A percentile compares a stretch with the other conserved stretches of the same genome.
Evolutionary conservation across 2,797 vertebrate genomes (phyloP).

Genomic region (Pangasius sanitwongsei): DNA sequence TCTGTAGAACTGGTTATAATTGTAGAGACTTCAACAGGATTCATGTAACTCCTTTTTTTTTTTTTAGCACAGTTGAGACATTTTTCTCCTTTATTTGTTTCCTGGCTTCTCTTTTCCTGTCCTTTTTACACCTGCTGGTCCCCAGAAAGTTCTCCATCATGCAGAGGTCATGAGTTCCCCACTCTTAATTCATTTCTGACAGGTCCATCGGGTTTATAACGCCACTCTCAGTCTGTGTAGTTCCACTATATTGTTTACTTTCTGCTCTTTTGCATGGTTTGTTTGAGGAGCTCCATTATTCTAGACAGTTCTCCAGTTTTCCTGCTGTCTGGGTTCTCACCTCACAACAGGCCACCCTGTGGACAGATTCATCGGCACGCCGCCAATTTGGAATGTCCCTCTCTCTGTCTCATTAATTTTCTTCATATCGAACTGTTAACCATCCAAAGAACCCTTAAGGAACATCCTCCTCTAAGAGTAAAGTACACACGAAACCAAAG

Average conservation of each 20-base stretch:
- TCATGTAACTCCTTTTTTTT: neutral
- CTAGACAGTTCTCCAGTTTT: slow-evolving; percentile 69
- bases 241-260: neutral
- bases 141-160: neutral
- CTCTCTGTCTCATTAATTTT: neutral
- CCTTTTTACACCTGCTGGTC: neutral
- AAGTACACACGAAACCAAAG: neutral
- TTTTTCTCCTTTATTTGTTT: neutral
- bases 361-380: neutral
- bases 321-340: slow-evolving; percentile 66
- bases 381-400: neutral
- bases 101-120: neutral
- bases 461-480: neutral
- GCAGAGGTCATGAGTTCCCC: neutral
- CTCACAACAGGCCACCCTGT: slow-evolving; percentile 34
- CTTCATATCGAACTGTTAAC: neutral
- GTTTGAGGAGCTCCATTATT: neutral
- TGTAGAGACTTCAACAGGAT: neutral
- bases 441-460: neutral
- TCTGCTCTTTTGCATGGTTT: neutral
- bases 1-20: neutral
- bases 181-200: neutral
- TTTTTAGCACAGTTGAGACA: neutral
- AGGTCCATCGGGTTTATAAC: neutral
- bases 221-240: neutral